Conservation (phyloP, 1,140 invertebrate species). For the Rhynchophorus ferrugineus region DNA sequence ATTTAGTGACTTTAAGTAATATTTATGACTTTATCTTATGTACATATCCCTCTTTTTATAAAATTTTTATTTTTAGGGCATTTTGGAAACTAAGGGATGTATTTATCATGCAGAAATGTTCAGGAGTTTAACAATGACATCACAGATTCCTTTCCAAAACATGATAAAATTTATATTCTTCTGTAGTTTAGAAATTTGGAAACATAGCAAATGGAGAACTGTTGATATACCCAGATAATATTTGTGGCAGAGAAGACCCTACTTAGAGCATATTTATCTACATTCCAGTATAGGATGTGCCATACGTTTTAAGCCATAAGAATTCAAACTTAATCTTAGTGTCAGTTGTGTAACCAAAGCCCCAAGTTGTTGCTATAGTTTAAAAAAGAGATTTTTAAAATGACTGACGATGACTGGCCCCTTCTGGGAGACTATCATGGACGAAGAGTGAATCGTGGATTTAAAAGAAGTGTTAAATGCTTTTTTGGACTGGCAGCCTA, state of each 20-base stretch:
- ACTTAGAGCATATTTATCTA: no score
- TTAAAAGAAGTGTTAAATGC: slow-evolving; percentile 24
- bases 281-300: background rate
- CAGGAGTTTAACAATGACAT: slow-evolving; percentile 16
- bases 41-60: no score
- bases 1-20: no score
- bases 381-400: slow-evolving; percentile 7
- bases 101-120: slow-evolving; percentile 29
- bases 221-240: slow-evolving; percentile 34
- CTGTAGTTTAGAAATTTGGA: slow-evolving; percentile 35
- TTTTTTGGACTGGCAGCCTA: slow-evolving; percentile 29
- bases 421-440: slow-evolving; percentile 18
- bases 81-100: slow-evolving; percentile 25
- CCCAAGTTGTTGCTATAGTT: slow-evolving; percentile 3
- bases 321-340: background rate
- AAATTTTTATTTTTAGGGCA: background rate
- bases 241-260: no score
- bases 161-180: slow-evolving; percentile 22
- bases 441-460: slow-evolving; percentile 18
- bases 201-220: slow-evolving; percentile 39
- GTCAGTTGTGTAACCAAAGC: background rate
- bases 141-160: slow-evolving; percentile 16
- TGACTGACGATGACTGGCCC: slow-evolving; percentile 28
- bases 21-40: no score
- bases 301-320: slow-evolving; percentile 10